Conservation (phyloP, 2,113 vertebrate species). For the Hippocampus mohnikei region DNA sequence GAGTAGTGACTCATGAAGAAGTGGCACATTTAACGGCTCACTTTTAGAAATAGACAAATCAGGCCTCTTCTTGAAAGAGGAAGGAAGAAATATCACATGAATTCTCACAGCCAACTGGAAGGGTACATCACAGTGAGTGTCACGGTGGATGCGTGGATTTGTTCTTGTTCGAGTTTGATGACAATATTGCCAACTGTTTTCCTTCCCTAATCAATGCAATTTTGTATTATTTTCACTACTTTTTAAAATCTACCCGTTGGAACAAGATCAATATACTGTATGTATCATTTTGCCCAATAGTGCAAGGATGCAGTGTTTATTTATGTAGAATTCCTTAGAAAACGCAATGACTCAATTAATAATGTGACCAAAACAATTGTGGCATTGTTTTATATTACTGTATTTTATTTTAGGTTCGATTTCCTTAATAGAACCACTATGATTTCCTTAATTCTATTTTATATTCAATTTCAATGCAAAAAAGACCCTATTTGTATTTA, state of each 20-base stretch:
- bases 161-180: background rate
- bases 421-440: too few species aligned
- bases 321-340: background rate
- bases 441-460: too few species aligned
- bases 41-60: slow-evolving; percentile 34
- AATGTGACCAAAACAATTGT: too few species aligned
- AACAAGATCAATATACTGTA: background rate
- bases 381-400: too few species aligned
- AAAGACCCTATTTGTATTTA: too few species aligned
- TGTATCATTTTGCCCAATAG: background rate
- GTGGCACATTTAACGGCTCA: slow-evolving; percentile 42
- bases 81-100: slow-evolving; percentile 12
- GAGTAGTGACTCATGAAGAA: slow-evolving; percentile 36
- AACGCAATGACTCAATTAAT: background rate
- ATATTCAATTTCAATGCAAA: too few species aligned
- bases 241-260: background rate
- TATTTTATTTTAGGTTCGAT: too few species aligned
- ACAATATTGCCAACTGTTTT: background rate
- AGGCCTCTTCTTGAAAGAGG: slow-evolving; percentile 22
- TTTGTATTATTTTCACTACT: background rate
- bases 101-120: slow-evolving; percentile 4
- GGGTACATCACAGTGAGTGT: slow-evolving; percentile 4
- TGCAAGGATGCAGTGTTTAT: background rate
- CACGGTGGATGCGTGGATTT: background rate
- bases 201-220: background rate